Evolutionary conservation across 2,888 invertebrate species (phyloP).

Genomic region (Oligia fasciuncula): DNA sequence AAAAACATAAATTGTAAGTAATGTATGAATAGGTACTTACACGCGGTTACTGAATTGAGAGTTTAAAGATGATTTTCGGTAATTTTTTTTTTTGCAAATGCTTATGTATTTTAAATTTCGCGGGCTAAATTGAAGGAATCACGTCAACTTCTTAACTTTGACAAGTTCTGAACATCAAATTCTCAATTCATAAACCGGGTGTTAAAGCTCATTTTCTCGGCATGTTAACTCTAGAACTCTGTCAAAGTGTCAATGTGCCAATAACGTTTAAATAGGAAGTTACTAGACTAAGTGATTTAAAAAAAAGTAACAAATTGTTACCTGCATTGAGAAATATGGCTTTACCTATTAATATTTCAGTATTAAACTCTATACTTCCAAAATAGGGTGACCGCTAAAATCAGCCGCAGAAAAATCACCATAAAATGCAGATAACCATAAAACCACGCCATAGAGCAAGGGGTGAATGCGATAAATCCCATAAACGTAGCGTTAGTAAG

Average conservation of each 20-base stretch:
- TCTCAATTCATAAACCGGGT: neutral
- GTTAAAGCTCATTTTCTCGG: no score
- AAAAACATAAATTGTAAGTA: neutral
- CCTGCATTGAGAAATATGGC: neutral
- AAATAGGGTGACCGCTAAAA: conserved; percentile 47
- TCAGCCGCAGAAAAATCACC: conserved; percentile 65
- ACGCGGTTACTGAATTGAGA: neutral
- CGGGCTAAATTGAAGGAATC: neutral
- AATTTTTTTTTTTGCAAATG: neutral
- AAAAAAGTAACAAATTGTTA: neutral
- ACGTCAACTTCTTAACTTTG: neutral
- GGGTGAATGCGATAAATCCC: conserved; percentile 69
- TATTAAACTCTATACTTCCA: conserved; percentile 12
- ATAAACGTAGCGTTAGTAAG: conserved; percentile 62
- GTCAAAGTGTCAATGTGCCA: neutral
- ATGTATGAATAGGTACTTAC: neutral
- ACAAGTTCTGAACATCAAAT: neutral
- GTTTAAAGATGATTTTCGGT: neutral
- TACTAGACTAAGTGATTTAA: neutral
- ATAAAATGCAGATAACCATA: conserved; percentile 78
- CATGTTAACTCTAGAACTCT: neutral
- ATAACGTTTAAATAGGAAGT: no score
- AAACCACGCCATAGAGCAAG: conserved; percentile 62
- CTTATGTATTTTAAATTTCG: neutral
- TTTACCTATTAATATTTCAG: neutral